A percentile compares a stretch with the other conserved stretches of the same genome.
phyloP scores from a whole-genome alignment of 2,888 invertebrate genomes.

The Cyaniris semiargus region DNA sequence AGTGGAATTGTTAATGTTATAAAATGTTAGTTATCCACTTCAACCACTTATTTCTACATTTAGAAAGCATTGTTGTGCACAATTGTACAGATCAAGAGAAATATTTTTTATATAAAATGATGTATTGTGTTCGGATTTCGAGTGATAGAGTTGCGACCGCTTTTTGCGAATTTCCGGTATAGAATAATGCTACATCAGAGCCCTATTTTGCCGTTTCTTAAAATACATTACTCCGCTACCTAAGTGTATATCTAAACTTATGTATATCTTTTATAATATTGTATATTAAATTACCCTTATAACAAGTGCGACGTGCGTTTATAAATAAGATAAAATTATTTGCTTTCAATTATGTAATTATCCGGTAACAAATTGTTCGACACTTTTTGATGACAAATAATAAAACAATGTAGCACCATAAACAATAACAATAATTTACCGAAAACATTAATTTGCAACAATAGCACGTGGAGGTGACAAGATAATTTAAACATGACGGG shows the following conservation, averaged over 20 bases:
- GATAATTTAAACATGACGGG: slow-evolving; percentile 22
- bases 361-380: neutral
- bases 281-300: too few species aligned
- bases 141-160: slow-evolving; percentile 21
- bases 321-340: neutral
- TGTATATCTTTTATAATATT: too few species aligned
- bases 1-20: too few species aligned
- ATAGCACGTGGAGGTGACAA: slow-evolving; percentile 26
- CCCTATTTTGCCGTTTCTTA: neutral
- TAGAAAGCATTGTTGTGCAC: slow-evolving; percentile 22
- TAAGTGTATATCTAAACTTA: neutral
- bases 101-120: slow-evolving; percentile 28
- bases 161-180: slow-evolving; percentile 18
- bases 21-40: too few species aligned
- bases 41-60: neutral
- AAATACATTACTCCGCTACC: neutral
- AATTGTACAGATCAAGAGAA: slow-evolving; percentile 24
- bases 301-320: too few species aligned
- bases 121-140: slow-evolving; percentile 23
- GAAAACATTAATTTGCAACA: slow-evolving; percentile 24
- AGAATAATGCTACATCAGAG: neutral
- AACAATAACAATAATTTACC: slow-evolving; percentile 1
- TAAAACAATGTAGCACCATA: neutral
- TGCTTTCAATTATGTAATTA: neutral
- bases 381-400: neutral